These are phyloP conservation scores for Subanguina moxae DNA, from an alignment of 1,140 invertebrate genomes.

Conservation along the genomic window DNA sequence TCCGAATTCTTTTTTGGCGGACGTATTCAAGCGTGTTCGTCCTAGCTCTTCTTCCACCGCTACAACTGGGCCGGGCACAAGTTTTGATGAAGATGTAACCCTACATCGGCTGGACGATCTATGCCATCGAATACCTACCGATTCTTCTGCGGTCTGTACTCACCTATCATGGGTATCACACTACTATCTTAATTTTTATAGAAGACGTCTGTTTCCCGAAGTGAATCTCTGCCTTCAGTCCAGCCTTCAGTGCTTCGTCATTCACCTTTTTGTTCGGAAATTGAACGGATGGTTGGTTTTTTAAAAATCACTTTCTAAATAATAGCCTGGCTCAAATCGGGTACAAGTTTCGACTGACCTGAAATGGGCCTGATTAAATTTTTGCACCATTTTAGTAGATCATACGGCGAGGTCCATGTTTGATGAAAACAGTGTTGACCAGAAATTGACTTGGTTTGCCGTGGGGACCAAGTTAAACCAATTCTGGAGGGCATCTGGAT, in stretches of 20 bases:
- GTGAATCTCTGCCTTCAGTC: conserved; percentile 35
- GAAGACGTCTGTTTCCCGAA: conserved; percentile 39
- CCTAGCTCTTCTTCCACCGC: neutral
- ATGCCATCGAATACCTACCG: conserved; percentile 12
- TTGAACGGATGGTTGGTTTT: conserved; percentile 14
- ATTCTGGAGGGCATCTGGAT: no score
- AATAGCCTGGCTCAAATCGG: no score
- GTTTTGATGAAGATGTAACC: neutral
- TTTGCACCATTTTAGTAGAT: no score
- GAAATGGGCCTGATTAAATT: no score
- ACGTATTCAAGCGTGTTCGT: conserved; percentile 8
- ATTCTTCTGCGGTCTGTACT: neutral
- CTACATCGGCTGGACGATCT: neutral
- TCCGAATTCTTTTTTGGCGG: neutral
- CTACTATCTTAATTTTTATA: neutral
- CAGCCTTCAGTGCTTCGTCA: neutral
- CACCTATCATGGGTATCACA: neutral
- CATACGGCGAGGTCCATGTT: no score
- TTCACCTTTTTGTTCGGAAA: neutral
- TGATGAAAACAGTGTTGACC: no score
- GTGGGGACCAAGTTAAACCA: no score
- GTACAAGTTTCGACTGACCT: no score
- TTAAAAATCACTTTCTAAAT: no score
- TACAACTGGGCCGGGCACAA: conserved; percentile 5
- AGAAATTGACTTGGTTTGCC: no score